A percentile compares a stretch with the other conserved stretches of the same genome.
Conservation (phyloP, 2,797 vertebrate species). For the Myoxocephalus aenaeus region DNA sequence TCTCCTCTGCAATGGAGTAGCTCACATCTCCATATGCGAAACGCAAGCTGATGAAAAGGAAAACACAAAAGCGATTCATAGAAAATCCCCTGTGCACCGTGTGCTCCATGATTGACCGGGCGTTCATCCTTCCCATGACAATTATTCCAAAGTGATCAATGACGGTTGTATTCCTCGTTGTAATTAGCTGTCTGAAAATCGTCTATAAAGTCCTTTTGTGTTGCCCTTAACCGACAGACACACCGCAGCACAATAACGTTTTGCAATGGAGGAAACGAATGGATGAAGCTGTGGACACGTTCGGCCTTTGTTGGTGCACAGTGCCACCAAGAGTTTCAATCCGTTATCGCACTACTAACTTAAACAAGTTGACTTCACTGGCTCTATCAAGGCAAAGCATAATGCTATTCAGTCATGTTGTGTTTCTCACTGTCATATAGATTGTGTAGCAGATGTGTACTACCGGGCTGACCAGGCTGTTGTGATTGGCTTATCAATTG, state of each 20-base stretch:
- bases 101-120: background rate
- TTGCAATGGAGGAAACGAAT: slow-evolving; percentile 22
- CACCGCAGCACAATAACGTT: background rate
- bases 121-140: accelerated
- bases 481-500: background rate
- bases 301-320: slow-evolving; percentile 47
- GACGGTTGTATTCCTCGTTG: background rate
- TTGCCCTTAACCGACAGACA: background rate
- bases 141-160: background rate
- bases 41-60: slow-evolving; percentile 24
- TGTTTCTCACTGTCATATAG: background rate
- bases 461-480: background rate
- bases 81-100: background rate
- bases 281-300: background rate
- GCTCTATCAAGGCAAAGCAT: accelerated
- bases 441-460: background rate
- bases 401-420: background rate
- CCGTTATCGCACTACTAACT: slow-evolving; percentile 17
- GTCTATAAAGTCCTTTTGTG: background rate
- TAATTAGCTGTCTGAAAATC: background rate
- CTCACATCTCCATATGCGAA: slow-evolving; percentile 46
- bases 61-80: slow-evolving; percentile 7
- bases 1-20: slow-evolving; percentile 55
- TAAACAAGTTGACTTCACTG: background rate
- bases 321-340: slow-evolving; percentile 61